phyloP scores from a whole-genome alignment of 2,113 vertebrate genomes.

The Clupea harengus region DNA sequence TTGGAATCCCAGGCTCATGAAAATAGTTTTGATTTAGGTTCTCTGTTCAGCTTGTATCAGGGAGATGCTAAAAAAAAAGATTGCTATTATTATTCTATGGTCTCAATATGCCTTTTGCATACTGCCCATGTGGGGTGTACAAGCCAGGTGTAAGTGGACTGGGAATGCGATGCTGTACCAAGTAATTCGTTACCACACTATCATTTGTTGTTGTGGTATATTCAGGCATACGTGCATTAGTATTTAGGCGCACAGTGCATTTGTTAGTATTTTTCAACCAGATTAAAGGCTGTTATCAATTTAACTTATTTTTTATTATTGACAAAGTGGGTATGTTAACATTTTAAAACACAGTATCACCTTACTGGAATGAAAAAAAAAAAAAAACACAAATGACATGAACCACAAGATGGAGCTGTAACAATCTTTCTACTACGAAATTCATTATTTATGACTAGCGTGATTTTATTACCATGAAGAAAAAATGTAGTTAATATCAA shows the following conservation, averaged over 20 bases:
- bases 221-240: too few relatives aligned
- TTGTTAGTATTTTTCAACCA: not conserved
- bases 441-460: not conserved
- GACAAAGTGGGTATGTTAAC: not conserved
- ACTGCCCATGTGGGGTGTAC: too few relatives aligned
- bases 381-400: not conserved
- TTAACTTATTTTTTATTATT: not conserved
- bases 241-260: not conserved
- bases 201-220: not conserved
- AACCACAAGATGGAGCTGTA: not conserved
- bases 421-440: not conserved
- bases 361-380: not conserved
- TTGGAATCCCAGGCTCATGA: not conserved
- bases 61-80: too few relatives aligned
- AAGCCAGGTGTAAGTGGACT: too few relatives aligned
- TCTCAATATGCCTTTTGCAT: not conserved
- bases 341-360: not conserved
- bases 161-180: too few relatives aligned
- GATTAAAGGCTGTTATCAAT: not conserved
- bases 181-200: not conserved
- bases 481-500: not conserved
- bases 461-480: not conserved
- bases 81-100: too few relatives aligned
- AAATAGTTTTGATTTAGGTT: too few relatives aligned
- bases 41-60: too few relatives aligned